Evolutionary conservation across 2,113 vertebrate species (phyloP), one percentile per base, ranked within the genome.

Genomic region (Coptodon rendalli): DNA sequence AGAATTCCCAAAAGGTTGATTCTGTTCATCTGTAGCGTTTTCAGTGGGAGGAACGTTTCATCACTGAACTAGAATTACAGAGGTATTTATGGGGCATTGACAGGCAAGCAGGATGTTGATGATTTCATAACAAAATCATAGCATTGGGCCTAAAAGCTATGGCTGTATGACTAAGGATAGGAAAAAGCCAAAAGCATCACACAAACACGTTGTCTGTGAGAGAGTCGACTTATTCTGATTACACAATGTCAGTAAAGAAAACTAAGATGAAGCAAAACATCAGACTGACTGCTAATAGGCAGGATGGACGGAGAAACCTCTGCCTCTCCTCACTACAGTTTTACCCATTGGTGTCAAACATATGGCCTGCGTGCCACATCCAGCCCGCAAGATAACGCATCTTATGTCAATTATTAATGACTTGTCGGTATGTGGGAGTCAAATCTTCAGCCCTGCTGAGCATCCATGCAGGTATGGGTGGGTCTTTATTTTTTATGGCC

Each of bases 331-430:
- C 19, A 66, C 31, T 24, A 24, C 22, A 7, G 53, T 36, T n/a
- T 66, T n/a, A 66, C 61, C 61, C 61, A 66, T 10, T 10, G 17
- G 61, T 66, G 61, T 36, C 61, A 66, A 66, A 66, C 61, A 66
- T 38, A 38, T 38, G 61, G 61, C 17, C 17, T 38, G 31, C 17
- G 10, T 36, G 31, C 61, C 61, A 66, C 61, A 38, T 66, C 31
- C 61, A 36, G 17, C 61, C 17, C 10, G 6, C 61, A 66, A 66
- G 61, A 66, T 66, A 13, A 38, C 0, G 17, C 9, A 3, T 63
- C 59, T 36, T 19, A 36, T n/a, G 61, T 66, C 10, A 38, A 12
- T 38, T 66, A 66, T 66, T 66, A 38, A 66, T 7, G 34, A n/a
- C 10, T 66, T 0, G 10, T 66, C 0, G 4, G 59, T 38, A 66